Evolutionary conservation across 2,888 invertebrate genomes (phyloP).

Genomic region (Monochamus alternatus): DNA sequence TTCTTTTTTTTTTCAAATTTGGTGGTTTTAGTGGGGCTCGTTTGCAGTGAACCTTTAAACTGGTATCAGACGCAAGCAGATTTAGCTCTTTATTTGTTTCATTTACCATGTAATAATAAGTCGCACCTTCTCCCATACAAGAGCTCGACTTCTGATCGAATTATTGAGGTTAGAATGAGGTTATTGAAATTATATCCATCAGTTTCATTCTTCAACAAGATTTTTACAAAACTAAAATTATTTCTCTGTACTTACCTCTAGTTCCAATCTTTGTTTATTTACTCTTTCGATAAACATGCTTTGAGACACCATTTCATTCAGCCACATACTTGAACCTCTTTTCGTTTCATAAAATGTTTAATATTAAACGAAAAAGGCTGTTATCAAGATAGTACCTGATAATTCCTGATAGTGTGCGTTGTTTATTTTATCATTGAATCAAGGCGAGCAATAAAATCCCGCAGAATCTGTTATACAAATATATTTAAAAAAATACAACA

Average conservation of each 20-base stretch:
- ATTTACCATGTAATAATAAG: too few relatives aligned
- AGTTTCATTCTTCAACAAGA: too few relatives aligned
- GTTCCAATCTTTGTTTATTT: conserved; percentile 44
- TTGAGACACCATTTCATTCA: conserved; percentile 21
- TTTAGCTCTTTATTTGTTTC: too few relatives aligned
- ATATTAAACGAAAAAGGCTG: background rate
- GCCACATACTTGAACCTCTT: conserved; percentile 21
- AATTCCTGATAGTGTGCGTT: conserved; percentile 1
- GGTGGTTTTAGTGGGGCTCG: too few relatives aligned
- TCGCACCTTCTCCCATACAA: too few relatives aligned
- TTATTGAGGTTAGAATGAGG: too few relatives aligned
- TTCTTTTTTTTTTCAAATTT: too few relatives aligned
- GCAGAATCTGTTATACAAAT: conserved; percentile 32
- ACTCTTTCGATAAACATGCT: conserved; percentile 42
- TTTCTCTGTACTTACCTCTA: conserved; percentile 41
- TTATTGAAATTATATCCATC: too few relatives aligned
- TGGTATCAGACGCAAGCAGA: too few relatives aligned
- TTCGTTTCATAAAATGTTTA: background rate
- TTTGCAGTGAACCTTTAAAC: too few relatives aligned
- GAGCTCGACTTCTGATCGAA: too few relatives aligned
- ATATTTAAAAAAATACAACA: conserved; percentile 35
- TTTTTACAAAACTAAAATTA: too few relatives aligned
- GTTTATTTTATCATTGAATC: conserved; percentile 8
- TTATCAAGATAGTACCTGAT: conserved; percentile 22
- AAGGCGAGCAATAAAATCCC: conserved; percentile 24